phyloP scores from a whole-genome alignment of 2,888 invertebrate species.

The Patella ulyssiponensis region DNA sequence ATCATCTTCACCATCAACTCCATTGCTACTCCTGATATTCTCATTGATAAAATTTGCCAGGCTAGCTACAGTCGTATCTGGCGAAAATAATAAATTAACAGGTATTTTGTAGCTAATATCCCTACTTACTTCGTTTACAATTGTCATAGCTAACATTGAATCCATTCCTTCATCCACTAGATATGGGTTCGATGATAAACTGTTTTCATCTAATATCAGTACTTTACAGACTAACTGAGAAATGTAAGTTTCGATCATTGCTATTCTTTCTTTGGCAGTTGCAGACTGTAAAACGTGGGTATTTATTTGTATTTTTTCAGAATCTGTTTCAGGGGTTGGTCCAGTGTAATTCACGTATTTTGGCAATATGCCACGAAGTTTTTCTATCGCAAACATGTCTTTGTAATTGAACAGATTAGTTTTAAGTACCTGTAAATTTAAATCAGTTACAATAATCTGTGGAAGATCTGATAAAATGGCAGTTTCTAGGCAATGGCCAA shows the following conservation, averaged over 20 bases:
- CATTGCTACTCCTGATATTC: background rate
- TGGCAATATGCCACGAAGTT: background rate
- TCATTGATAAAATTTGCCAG: constrained; percentile 29
- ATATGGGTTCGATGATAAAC: constrained; percentile 29
- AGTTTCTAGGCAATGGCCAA: constrained; percentile 15
- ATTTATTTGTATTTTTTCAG: background rate
- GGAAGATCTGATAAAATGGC: background rate
- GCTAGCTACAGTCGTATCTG: constrained; percentile 24
- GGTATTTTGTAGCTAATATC: constrained; percentile 32
- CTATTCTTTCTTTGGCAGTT: constrained; percentile 25
- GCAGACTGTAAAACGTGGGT: background rate
- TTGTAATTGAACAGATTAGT: background rate
- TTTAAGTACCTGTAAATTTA: background rate
- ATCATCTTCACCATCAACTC: background rate
- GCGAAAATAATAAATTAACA: constrained; percentile 28
- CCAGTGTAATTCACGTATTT: background rate
- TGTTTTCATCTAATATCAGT: constrained; percentile 35
- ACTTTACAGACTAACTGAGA: constrained; percentile 33
- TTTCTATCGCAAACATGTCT: background rate
- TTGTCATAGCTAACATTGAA: constrained; percentile 50
- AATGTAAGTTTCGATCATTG: constrained; percentile 33
- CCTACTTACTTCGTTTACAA: constrained; percentile 35
- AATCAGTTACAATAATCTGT: background rate
- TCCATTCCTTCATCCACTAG: constrained; percentile 47
- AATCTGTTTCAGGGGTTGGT: background rate